Percentiles rank a stretch among this genome's conserved stretches.
These are phyloP conservation scores for Heliconius hortense DNA, from an alignment of 2,888 invertebrate species.

Conservation along the genomic window DNA sequence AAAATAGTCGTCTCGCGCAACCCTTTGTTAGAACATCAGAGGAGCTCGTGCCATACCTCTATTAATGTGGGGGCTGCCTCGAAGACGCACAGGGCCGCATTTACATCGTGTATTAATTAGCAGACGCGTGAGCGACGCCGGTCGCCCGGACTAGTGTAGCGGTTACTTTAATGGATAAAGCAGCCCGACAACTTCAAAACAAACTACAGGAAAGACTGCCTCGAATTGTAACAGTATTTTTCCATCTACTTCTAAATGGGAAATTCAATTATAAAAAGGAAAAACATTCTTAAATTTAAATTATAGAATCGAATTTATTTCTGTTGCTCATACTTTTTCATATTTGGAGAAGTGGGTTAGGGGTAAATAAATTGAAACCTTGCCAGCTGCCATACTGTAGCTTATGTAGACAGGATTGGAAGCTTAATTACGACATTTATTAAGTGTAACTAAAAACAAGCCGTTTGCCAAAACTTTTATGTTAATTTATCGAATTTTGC, in stretches of 20 bases:
- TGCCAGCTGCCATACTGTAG: conserved; percentile 40
- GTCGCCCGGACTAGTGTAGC: not conserved
- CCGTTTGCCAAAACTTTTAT: conserved; percentile 36
- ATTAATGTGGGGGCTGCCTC: conserved; percentile 69
- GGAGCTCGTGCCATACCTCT: conserved; percentile 70
- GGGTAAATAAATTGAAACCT: conserved; percentile 43
- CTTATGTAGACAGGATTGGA: conserved; percentile 40
- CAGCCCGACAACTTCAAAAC: conserved; percentile 13
- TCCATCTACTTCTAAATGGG: conserved; percentile 24
- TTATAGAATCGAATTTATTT: conserved; percentile 41
- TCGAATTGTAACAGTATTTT: conserved; percentile 22
- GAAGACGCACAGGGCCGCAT: conserved; percentile 71
- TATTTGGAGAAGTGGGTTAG: conserved; percentile 43
- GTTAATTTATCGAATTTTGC: conserved; percentile 27
- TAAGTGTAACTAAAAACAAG: conserved; percentile 39
- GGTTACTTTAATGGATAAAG: conserved; percentile 9
- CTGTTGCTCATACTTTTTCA: conserved; percentile 43
- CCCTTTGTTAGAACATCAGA: conserved; percentile 80
- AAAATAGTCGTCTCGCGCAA: conserved; percentile 78
- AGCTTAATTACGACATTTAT: conserved; percentile 42
- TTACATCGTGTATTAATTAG: conserved; percentile 52
- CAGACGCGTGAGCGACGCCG: conserved; percentile 32
- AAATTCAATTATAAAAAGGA: conserved; percentile 35
- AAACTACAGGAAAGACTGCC: conserved; percentile 16
- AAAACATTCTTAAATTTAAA: conserved; percentile 38